Base-by-base conservation (phyloP, 2,888 invertebrate genomes). In the Eupelmus urozonus region DNA sequence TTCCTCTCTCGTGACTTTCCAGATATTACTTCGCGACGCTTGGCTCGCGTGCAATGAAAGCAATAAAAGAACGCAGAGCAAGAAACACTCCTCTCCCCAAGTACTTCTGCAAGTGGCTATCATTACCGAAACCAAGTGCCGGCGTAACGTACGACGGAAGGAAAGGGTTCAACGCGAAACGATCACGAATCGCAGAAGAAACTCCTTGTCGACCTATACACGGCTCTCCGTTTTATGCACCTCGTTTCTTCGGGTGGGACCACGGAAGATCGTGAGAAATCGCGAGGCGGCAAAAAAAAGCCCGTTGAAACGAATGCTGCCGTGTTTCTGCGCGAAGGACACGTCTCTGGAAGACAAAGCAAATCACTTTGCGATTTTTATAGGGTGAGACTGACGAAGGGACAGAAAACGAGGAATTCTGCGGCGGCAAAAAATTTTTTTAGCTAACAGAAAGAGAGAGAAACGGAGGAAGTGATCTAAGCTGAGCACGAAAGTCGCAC, bases 1-100 rank as follows among this genome's bases (percentile, higher is more conserved):
- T n/a, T n/a, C n/a, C 18, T 42, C 65, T 77, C 81, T 86, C 86
- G 85, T 85, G 85, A 87, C 86, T 87, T 86, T 83, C 84, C 82
- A 85, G 83, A 81, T 81, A 85, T 85, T 83, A 85, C 84, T 85
- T 83, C 75, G 82, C 80, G 78, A n/a, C n/a, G n/a, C n/a, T n/a
- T n/a, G n/a, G 79, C 82, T 74, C 75, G 60, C 78, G 74, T 69
- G 76, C 81, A 66, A 66, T 75, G 63, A 59, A 55, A 67, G 70
- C 79, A 73, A 76, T 73, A 79, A 79, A 76, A 76, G 76, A 81
- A 67, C 65, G 69, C 51, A 34, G 40, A 18, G 40, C 27, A 18
- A 45, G 60, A 34, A 55, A 29, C 42, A 27, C 2, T 7, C 16
- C 16, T 23, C 4, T 23, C 27, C 20, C 59, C 42, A n/a, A n/a